phyloP scores from a whole-genome alignment of 2,797 vertebrate species.

The Triplophysa yarkandensis region DNA sequence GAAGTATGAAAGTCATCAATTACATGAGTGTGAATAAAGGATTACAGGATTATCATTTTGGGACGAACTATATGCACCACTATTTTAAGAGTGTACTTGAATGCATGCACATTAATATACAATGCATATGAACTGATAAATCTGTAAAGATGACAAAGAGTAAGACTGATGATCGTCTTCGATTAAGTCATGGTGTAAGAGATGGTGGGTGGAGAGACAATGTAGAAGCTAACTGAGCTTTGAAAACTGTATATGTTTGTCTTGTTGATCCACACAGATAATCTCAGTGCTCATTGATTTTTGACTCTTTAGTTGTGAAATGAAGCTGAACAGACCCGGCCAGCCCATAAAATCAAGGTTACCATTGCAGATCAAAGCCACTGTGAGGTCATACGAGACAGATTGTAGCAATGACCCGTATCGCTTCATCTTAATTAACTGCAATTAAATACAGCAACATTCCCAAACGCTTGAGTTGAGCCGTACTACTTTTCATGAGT shows the following conservation, averaged over 20 bases:
- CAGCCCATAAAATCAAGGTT: constrained; percentile 23
- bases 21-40: no score
- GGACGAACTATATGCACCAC: no score
- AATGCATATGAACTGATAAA: no score
- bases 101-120: background rate
- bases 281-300: constrained; percentile 45
- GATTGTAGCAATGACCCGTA: constrained; percentile 9
- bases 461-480: background rate
- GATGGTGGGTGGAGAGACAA: constrained; percentile 25
- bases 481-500: background rate
- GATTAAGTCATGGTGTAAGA: background rate
- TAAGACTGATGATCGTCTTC: background rate
- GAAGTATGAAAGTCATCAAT: no score
- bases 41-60: no score
- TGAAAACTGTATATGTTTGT: constrained; percentile 5
- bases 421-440: constrained; percentile 5
- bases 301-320: constrained; percentile 38
- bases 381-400: constrained; percentile 9
- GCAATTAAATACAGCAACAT: constrained; percentile 25
- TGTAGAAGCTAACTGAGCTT: constrained; percentile 15
- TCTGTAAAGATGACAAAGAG: background rate
- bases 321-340: constrained; percentile 23
- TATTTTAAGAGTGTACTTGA: no score
- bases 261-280: constrained; percentile 26
- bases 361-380: constrained; percentile 8